Base-by-base conservation (phyloP, 2,888 invertebrate species). In the Microctonus hyperodae region DNA sequence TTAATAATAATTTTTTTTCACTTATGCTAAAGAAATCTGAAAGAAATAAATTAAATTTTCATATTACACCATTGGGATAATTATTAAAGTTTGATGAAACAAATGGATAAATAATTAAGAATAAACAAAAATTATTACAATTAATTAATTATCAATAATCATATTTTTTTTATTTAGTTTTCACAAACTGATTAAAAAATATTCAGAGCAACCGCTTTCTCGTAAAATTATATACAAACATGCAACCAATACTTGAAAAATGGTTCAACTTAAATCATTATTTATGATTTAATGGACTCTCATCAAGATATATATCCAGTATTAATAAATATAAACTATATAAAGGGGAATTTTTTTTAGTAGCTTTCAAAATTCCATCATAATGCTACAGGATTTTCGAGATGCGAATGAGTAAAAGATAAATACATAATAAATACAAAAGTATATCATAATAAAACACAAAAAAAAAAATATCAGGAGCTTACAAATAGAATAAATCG, bases 211-310 rank as follows among this genome's bases (percentile, higher is more conserved):
- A 51, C 50, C 23, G 33, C 20, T 20, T 35, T 20, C 10, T 51
- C 48, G 51, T 51, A 35, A 61, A 61, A 48, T 35, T 44, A 16
- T 44, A 16, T 44, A 44, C 44, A 16, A 33, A 16, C 35, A 60
- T 60, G 16, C 51, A 61, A 61, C 61, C 51, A 51, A 51, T 61
- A 16, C 23, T 23, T 35, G 28, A 35, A 33, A 35, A 61, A 59
- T 59, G 48, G 48, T 59, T 61, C 61, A 50, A 51, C 61, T 61
- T 61, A 28, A 61, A 61, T 61, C 51, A 61, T n/a, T n/a, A n/a
- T 61, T 51, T 20, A 61, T 61, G 61, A 61, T 61, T 61, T 48
- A 61, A 61, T 50, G 61, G 44, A 51, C 31, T 40, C 61, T 51
- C 31, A 51, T 44, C 22, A 51, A 51, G 48, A 61, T 50, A 61